Evolutionary conservation across 2,113 vertebrate species (phyloP).

Genomic region (Limnothrissa miodon): DNA sequence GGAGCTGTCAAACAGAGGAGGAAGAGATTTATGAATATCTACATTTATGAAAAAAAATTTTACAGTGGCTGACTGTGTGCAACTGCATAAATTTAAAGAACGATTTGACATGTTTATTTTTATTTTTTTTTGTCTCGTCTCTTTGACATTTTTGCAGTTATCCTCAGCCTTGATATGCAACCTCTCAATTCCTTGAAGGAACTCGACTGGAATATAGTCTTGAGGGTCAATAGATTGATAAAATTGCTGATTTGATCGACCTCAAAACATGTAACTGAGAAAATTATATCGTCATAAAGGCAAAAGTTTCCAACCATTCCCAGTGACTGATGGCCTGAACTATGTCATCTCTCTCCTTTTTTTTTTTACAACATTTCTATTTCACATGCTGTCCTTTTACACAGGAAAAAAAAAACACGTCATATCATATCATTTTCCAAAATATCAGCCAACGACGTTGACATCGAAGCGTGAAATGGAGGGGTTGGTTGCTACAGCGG

Average conservation of each 20-base stretch:
- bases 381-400: constrained; percentile 50
- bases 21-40: constrained; percentile 63
- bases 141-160: background rate
- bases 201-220: constrained; percentile 48
- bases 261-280: constrained; percentile 58
- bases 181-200: constrained; percentile 29
- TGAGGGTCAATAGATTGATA: constrained; percentile 47
- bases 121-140: constrained; percentile 30
- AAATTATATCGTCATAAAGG: constrained; percentile 51
- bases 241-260: constrained; percentile 48
- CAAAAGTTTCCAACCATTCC: constrained; percentile 46
- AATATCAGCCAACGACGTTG: constrained; percentile 16
- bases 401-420: constrained; percentile 45
- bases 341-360: constrained; percentile 16
- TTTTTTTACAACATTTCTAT: constrained; percentile 20
- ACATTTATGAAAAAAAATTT: constrained; percentile 55
- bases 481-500: background rate
- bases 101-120: constrained; percentile 52
- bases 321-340: constrained; percentile 27
- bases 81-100: constrained; percentile 51
- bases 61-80: constrained; percentile 49
- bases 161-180: constrained; percentile 14
- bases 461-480: constrained; percentile 20
- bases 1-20: constrained; percentile 66
- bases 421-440: constrained; percentile 35